These are phyloP conservation scores for Petrosia ficiformis DNA, from an alignment of 37 sponge, comb jelly and placozoan species.

Conservation along the genomic window DNA sequence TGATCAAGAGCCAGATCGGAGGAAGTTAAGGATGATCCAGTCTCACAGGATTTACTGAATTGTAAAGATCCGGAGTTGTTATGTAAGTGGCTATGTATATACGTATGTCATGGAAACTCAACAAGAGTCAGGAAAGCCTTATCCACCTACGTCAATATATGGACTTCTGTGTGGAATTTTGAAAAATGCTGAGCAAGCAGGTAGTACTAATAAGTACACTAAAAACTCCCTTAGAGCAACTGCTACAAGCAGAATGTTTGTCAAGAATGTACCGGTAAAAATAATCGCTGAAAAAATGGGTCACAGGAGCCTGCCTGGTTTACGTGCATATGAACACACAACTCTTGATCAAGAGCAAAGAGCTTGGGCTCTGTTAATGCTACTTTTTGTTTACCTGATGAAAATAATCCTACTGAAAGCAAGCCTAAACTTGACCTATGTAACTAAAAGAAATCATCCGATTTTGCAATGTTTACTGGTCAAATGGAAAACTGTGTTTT, in stretches of 20 bases:
- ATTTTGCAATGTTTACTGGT: no score
- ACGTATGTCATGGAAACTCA: slow-evolving; percentile 15
- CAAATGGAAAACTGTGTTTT: no score
- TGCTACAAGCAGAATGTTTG: no score
- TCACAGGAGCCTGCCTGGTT: not conserved
- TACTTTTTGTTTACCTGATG: no score
- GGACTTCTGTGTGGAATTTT: slow-evolving; percentile 15
- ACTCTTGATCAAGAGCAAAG: not conserved
- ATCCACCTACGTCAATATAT: slow-evolving; percentile 3
- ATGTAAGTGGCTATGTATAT: slow-evolving; percentile 11
- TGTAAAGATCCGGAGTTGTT: slow-evolving; percentile 13
- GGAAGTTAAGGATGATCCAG: no score
- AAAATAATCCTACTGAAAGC: no score
- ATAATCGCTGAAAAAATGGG: not conserved
- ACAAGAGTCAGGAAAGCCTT: slow-evolving; percentile 2
- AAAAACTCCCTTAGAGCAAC: not conserved
- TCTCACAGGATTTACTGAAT: not conserved
- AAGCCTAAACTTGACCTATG: no score
- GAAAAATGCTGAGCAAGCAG: slow-evolving; percentile 1
- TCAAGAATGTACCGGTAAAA: no score
- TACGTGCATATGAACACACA: not conserved
- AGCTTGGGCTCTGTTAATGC: no score
- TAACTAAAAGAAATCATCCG: no score
- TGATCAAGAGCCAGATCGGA: no score
- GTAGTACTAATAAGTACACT: no score